Conservation (phyloP, 2,888 invertebrate genomes). For the Nomada lathburiana region DNA sequence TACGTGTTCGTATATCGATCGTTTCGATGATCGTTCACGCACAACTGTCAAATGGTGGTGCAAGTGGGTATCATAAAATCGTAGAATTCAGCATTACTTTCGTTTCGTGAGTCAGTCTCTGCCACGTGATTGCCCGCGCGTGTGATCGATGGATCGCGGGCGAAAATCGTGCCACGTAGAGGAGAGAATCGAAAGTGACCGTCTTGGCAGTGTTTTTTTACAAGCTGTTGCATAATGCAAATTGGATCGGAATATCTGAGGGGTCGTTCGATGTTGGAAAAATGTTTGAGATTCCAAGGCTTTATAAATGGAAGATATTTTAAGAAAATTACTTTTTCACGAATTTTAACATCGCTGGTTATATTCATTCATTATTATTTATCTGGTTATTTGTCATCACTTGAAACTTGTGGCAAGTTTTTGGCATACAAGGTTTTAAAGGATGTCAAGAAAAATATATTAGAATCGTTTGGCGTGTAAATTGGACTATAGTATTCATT, state of each 20-base stretch:
- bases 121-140: constrained; percentile 41
- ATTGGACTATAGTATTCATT: background rate
- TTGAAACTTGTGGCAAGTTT: too few relatives aligned
- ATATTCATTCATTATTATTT: too few relatives aligned
- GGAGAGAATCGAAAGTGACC: constrained; percentile 46
- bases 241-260: constrained; percentile 5
- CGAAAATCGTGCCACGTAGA: background rate
- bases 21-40: too few relatives aligned
- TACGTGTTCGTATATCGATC: background rate
- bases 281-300: too few relatives aligned
- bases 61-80: constrained; percentile 32
- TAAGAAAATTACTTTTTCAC: too few relatives aligned
- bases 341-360: too few relatives aligned
- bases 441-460: too few relatives aligned
- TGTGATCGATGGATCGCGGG: constrained; percentile 21
- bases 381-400: too few relatives aligned
- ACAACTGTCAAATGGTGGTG: too few relatives aligned
- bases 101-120: constrained; percentile 32
- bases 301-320: too few relatives aligned
- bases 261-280: background rate
- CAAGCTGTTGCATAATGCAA: constrained; percentile 38
- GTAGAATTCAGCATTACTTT: constrained; percentile 34
- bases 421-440: too few relatives aligned
- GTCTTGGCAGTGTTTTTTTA: constrained; percentile 49
- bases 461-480: too few relatives aligned